Base-by-base conservation (phyloP, 1,140 invertebrate genomes). In the Drosophila chauvacae region DNA sequence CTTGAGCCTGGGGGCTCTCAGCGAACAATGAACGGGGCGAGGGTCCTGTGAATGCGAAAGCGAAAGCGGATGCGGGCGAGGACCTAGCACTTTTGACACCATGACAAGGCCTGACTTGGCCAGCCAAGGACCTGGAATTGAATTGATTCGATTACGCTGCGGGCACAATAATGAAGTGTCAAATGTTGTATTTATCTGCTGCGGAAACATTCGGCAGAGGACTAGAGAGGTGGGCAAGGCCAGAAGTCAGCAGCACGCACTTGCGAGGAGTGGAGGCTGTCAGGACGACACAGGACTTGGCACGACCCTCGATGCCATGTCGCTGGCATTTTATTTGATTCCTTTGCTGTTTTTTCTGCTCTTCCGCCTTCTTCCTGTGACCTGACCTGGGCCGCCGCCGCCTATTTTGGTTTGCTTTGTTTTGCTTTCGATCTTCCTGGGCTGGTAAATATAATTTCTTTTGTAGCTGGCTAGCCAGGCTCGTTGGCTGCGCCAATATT, bases 81-180 rank as follows among this genome's bases (percentile, higher is more conserved):
- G 82, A 77, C 73, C 85, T 76, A 85, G 84, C 85, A 90, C 85
- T 88, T 90, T 90, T 88, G 84, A 88, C 84, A 81, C 81, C 65
- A 72, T 60, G 77, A 72, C 81, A 76, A 69, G 70, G 65, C 79
- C 64, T 60, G 78, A 62, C 71, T 37, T 63, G 68, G 65, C 58
- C 50, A 26, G 55, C 65, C 42, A 18, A 57, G 63, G 77, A 60
- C 66, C 60, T 74, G 69, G 69, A 75, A 80, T 90, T 85, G 85
- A 91, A 87, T 91, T 91, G 90, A 91, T 91, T 91, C 90, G 90
- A 91, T 91, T 91, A 91, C 76, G 85, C 90, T 91, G 84, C 82
- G 86, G 90, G 86, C 86, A 77, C 83, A 87, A 88, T 91, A 91
- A 91, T 91, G 90, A 91, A 91, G 90, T 91, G 90, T 91, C 90